phyloP scores from a whole-genome alignment of 2,113 vertebrate species.

The Brienomyrus brachyistius region DNA sequence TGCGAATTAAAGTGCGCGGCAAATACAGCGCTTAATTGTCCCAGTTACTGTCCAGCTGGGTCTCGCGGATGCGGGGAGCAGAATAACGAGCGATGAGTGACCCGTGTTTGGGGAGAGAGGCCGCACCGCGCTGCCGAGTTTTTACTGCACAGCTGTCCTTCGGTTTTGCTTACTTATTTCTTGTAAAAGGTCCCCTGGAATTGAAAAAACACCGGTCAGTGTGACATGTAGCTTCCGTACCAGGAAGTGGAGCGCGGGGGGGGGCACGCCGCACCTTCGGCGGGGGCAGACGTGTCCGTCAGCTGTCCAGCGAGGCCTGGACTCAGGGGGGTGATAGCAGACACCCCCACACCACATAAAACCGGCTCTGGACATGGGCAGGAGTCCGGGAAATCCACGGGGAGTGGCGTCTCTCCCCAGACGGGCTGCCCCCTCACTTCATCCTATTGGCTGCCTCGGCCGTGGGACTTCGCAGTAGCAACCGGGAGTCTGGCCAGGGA shows the following conservation, averaged over 20 bases:
- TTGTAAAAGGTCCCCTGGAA: background rate
- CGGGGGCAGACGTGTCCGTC: background rate
- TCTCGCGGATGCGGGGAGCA: background rate
- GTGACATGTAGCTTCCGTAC: background rate
- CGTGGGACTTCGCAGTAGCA: background rate
- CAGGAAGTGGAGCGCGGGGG: background rate
- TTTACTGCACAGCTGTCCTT: background rate
- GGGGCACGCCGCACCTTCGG: background rate
- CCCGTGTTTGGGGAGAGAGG: background rate
- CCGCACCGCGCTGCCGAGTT: background rate
- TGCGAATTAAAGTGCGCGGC: background rate
- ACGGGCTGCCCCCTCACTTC: background rate
- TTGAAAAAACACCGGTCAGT: background rate
- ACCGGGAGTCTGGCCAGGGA: background rate
- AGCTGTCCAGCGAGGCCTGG: background rate
- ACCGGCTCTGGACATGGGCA: background rate
- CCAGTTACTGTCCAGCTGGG: slow-evolving; percentile 1
- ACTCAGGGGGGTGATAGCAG: background rate
- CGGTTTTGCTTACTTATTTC: background rate
- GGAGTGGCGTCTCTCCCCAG: background rate
- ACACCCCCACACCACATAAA: background rate
- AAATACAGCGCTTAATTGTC: background rate
- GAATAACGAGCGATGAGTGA: background rate
- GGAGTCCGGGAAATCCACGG: background rate
- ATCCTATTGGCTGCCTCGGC: background rate